phyloP scores from a whole-genome alignment of 2,113 vertebrate genomes.

The Marmota flaviventris region DNA sequence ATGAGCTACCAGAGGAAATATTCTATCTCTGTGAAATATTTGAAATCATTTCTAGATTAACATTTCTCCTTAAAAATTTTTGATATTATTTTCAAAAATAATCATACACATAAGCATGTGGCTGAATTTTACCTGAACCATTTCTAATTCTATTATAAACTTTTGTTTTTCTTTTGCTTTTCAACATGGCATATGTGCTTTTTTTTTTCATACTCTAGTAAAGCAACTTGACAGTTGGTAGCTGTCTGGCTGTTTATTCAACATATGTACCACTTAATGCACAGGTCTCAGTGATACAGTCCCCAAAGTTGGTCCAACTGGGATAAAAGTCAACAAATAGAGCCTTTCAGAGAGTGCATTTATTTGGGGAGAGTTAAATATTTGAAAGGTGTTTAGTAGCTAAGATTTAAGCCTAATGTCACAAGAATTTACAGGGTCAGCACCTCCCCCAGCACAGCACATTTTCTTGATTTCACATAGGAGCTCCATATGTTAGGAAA shows the following conservation, averaged over 20 bases:
- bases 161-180: slow-evolving; percentile 82
- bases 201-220: slow-evolving; percentile 76
- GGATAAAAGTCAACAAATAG: slow-evolving; percentile 83
- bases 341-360: slow-evolving; percentile 65
- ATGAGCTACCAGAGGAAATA: neutral
- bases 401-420: slow-evolving; percentile 76
- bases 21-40: neutral
- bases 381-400: slow-evolving; percentile 78
- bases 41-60: slow-evolving; percentile 27
- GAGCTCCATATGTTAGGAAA: slow-evolving; percentile 80
- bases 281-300: slow-evolving; percentile 78
- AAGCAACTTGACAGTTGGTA: slow-evolving; percentile 84
- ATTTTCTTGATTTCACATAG: slow-evolving; percentile 68
- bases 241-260: slow-evolving; percentile 85
- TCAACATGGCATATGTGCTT: slow-evolving; percentile 81
- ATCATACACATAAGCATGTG: slow-evolving; percentile 42
- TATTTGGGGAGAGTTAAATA: slow-evolving; percentile 75
- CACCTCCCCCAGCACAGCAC: slow-evolving; percentile 57
- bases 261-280: slow-evolving; percentile 86
- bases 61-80: slow-evolving; percentile 24
- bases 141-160: slow-evolving; percentile 79
- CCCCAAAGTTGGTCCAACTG: slow-evolving; percentile 76
- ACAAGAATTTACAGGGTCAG: slow-evolving; percentile 80
- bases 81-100: slow-evolving; percentile 65
- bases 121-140: slow-evolving; percentile 75